Conservation (phyloP, 2,113 vertebrate species). For the Conger conger region DNA sequence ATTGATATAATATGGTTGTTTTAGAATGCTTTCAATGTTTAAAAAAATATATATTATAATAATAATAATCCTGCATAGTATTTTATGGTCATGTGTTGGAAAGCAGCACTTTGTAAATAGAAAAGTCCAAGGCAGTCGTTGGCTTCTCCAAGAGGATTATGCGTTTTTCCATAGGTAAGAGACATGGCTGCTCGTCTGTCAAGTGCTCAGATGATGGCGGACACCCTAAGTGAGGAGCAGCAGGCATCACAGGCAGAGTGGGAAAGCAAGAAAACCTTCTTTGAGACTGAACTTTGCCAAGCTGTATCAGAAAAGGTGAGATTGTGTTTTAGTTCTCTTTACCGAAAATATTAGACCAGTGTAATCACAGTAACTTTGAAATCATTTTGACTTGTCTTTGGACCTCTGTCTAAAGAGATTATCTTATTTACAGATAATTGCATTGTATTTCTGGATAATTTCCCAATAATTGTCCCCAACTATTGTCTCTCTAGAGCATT, state of each 20-base stretch:
- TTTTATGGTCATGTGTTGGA: neutral
- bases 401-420: too few relatives aligned
- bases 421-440: too few relatives aligned
- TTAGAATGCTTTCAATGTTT: too few relatives aligned
- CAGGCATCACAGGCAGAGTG: slow-evolving; percentile 63
- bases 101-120: neutral
- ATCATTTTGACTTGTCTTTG: too few relatives aligned
- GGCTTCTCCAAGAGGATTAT: neutral
- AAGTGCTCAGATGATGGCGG: slow-evolving; percentile 73
- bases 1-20: too few relatives aligned
- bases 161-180: slow-evolving; percentile 66
- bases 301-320: slow-evolving; percentile 80
- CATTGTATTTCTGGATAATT: too few relatives aligned
- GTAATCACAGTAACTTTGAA: too few relatives aligned
- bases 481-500: neutral
- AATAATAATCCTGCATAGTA: too few relatives aligned
- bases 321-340: neutral
- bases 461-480: too few relatives aligned
- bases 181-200: slow-evolving; percentile 71
- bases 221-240: slow-evolving; percentile 72
- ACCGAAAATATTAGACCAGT: too few relatives aligned
- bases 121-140: neutral
- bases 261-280: slow-evolving; percentile 51
- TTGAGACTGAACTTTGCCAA: slow-evolving; percentile 72
- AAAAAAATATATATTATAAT: too few relatives aligned